Base-by-base conservation (phyloP, 64 coral and sea anemone species). In the Anthopleura sola region DNA sequence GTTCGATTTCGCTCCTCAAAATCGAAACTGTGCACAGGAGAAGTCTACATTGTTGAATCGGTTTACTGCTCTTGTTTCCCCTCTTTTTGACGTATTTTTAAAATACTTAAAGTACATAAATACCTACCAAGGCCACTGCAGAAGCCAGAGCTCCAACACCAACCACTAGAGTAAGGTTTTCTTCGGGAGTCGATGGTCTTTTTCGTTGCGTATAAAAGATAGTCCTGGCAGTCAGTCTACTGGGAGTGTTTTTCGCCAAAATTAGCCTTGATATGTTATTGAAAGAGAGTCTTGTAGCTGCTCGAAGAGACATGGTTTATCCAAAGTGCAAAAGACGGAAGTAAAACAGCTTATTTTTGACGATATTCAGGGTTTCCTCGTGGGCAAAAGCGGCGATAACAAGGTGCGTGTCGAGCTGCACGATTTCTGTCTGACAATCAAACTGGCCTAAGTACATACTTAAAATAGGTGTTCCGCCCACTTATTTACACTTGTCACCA, bases 121-220 rank as follows among this genome's bases (percentile, higher is more conserved):
- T 36, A 71, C 66, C 0, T 33, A 58, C 87, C 84, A 76, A 80
- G 80, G 57, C 89, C 68, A 83, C 21, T 46, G 26, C 29, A 26
- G 89, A 58, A 32, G 33, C 16, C 39, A 91, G 36, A 23, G 77
- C 18, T 26, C 89, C 89, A 16, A 91, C 75, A n/a, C 89, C 89
- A 44, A 91, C 57, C n/a, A 80, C 50, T 4, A 86, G 23, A 49
- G 62, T 49, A 6, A 76, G 29, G 26, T 80, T 37, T 81, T 91
- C 89, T 5, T 91, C 89, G 15, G 54, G n/a, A 20, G 89, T 86
- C 18, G 51, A 58, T 7, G 51, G 53, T 55, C 84, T 38, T 40
- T 91, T 86, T 12, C 60, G 21, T 37, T 91, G 89, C 11, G 54
- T 86, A 28, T 86, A 80, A 39, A 85, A 85, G 1, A 85, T 39